Evolutionary conservation across 2,888 invertebrate species (phyloP), one percentile per base, ranked within the genome.

Genomic region (Helicoverpa assulta): DNA sequence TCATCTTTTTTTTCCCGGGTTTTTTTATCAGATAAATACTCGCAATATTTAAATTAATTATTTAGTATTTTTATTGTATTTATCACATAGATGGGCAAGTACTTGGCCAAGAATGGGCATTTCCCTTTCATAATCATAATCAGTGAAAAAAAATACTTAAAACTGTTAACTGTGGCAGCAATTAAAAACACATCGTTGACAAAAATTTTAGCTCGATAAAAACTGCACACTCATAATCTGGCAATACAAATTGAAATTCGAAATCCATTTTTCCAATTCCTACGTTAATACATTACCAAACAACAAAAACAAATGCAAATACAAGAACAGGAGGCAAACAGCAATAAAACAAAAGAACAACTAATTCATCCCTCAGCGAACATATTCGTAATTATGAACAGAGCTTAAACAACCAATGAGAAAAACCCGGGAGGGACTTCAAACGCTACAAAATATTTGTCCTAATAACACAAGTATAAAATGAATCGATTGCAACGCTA

Each of bases 401-500:
- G 65, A 74, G 73, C 57, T 55, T 73, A 76, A 67, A 60, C 67
- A 43, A 72, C 63, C 50, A 66, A 62, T 55, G 57, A 47, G 47
- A 62, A 76, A 73, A 76, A 57, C 62, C 64, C 76, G 50, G 29
- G 40, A 66, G 72, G 78, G 78, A 66, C 76, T 73, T 82, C 70
- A 83, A 85, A 85, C 58, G 61, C 75, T 73, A 73, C 81, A 74
- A 73, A 82, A 82, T 84, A 84, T 83, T 84, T 76, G 81, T 73
- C 78, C 74, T 83, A 82, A 76, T 81, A 86, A 89, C 86, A 86
- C 69, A 82, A 74, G 73, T 64, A 64, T 63, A 70, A 87, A 88
- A 89, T 86, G 84, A 89, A 91, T 91, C 90, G 90, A 91, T 91
- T 83, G 80, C 73, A 73, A 74, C 50, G 56, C 52, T 68, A 83